Conservation (phyloP, 2,888 invertebrate genomes). For the Nudaria mundana region DNA sequence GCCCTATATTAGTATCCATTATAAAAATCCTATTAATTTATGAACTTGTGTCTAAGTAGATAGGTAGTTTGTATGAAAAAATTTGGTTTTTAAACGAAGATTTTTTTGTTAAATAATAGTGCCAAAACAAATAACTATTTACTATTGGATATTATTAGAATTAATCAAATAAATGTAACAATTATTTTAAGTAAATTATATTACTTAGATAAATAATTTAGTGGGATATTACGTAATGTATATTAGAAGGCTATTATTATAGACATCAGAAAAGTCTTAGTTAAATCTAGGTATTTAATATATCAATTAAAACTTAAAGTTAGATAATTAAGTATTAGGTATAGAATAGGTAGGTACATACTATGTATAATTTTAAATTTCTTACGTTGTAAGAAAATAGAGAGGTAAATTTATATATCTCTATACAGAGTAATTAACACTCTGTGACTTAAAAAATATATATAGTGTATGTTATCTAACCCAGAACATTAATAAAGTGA, state of each 20-base stretch:
- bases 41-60: constrained; percentile 29
- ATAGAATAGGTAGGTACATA: too few species aligned
- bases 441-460: constrained; percentile 18
- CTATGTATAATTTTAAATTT: constrained; percentile 28
- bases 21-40: constrained; percentile 30
- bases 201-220: constrained; percentile 22
- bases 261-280: constrained; percentile 24
- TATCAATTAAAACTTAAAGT: constrained; percentile 23
- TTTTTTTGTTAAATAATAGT: constrained; percentile 35
- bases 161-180: constrained; percentile 25
- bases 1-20: too few species aligned
- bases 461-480: background rate
- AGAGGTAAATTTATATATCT: constrained; percentile 31
- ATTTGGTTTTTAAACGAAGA: constrained; percentile 27
- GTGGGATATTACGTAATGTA: constrained; percentile 24
- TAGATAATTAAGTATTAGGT: constrained; percentile 22
- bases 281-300: constrained; percentile 21
- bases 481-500: background rate
- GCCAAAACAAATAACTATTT: constrained; percentile 40
- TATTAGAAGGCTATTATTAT: constrained; percentile 26
- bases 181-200: constrained; percentile 24
- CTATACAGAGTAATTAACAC: constrained; percentile 21
- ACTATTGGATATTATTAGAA: constrained; percentile 32
- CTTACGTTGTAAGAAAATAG: constrained; percentile 30
- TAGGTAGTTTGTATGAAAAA: constrained; percentile 38